A percentile compares a stretch with the other conserved stretches of the same genome.
phyloP scores from a whole-genome alignment of 2,113 vertebrate species.

The Spilogale gracilis region DNA sequence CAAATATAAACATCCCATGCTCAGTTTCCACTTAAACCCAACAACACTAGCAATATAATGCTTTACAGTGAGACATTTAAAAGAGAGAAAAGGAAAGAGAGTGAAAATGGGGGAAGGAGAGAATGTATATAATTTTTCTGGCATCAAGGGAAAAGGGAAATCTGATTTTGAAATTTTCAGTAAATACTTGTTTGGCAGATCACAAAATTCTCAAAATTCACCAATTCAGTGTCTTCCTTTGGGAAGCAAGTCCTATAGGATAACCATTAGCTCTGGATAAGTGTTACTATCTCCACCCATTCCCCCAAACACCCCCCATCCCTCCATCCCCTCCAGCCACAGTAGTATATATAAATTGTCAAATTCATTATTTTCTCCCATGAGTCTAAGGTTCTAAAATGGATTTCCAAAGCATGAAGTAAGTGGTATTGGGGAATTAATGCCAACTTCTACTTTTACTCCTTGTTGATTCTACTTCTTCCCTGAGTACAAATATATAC shows the following conservation, averaged over 20 bases:
- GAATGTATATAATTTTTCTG: conserved; percentile 42
- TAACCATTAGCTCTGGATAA: neutral
- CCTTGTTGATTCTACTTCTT: neutral
- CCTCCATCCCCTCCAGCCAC: neutral
- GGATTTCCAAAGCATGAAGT: neutral
- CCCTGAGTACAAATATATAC: neutral
- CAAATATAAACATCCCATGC: neutral
- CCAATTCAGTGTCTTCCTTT: neutral
- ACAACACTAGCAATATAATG: neutral
- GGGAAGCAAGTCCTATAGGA: neutral
- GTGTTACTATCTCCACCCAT: neutral
- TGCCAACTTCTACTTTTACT: conserved; percentile 22
- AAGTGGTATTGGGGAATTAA: neutral
- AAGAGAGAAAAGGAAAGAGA: neutral
- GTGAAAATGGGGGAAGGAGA: neutral
- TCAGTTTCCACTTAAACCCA: neutral
- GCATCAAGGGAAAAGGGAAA: neutral
- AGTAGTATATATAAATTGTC: neutral
- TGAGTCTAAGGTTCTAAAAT: neutral
- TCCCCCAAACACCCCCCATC: no score
- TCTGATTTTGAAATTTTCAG: neutral
- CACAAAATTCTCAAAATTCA: conserved; percentile 9
- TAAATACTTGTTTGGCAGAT: neutral
- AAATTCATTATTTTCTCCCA: neutral
- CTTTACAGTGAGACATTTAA: neutral